Percentiles rank a stretch among this genome's conserved stretches.
phyloP scores from a whole-genome alignment of 2,113 vertebrate genomes.

The Suncus etruscus region DNA sequence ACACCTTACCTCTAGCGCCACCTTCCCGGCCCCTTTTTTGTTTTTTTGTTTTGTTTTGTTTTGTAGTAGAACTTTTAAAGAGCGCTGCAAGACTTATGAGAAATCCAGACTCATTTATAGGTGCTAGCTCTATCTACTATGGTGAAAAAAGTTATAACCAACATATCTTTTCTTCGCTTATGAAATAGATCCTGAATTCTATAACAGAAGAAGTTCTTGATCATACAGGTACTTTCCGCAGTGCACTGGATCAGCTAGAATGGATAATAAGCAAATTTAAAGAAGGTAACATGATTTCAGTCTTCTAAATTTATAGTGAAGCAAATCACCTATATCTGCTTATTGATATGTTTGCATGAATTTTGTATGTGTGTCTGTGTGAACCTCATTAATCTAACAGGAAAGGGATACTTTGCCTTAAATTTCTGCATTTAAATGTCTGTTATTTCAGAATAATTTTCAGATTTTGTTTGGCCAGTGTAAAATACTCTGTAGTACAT shows the following conservation, averaged over 20 bases:
- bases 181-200: slow-evolving; percentile 93
- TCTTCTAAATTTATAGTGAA: background rate
- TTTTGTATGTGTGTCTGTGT: background rate
- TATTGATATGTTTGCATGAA: slow-evolving; percentile 9
- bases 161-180: slow-evolving; percentile 45
- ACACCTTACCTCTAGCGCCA: too few species aligned
- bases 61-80: slow-evolving; percentile 25
- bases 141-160: slow-evolving; percentile 61
- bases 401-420: background rate
- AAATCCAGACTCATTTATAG: slow-evolving; percentile 51
- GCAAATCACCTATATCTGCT: background rate
- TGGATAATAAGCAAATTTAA: slow-evolving; percentile 92
- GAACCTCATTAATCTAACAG: background rate
- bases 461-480: background rate
- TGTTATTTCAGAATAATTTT: slow-evolving; percentile 57
- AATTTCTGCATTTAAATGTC: slow-evolving; percentile 40
- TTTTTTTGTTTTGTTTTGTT: too few species aligned
- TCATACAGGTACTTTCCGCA: slow-evolving; percentile 92
- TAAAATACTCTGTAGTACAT: background rate
- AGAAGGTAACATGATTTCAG: slow-evolving; percentile 88
- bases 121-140: slow-evolving; percentile 39
- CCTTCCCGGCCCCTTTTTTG: too few species aligned
- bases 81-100: slow-evolving; percentile 19
- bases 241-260: slow-evolving; percentile 93
- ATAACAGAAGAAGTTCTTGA: slow-evolving; percentile 93